Base-by-base conservation (phyloP, 2,888 invertebrate genomes). In the Stratiomys singularior region DNA sequence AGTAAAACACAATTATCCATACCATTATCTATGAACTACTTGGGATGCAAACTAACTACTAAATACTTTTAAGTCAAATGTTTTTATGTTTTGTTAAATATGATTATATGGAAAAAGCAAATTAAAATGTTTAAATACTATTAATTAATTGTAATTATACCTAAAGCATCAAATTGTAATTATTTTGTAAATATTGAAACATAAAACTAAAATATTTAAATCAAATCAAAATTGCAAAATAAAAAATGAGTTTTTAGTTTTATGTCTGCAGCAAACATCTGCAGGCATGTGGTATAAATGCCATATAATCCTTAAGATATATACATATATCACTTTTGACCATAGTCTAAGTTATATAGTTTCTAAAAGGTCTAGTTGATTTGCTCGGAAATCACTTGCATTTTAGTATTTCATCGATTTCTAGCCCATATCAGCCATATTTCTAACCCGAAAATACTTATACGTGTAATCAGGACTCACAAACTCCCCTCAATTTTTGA, bases 101-200 rank as follows among this genome's bases (percentile, higher is more conserved):
- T 27, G n/a, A 60, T 4, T 60, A 25, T 25, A 13, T 52, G 23
- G 63, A 76, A 44, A 60, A 21, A 44, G 44, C 37, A 60, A 27
- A 30, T 71, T 52, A 60, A 37, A 37, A 37, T 37, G 37, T 37
- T 37, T 37, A 37, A 3, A 60, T 60, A 60, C 7, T 72, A 72
- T 74, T 56, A n/a, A 63, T 47, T 18, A 67, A 79, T 74, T 77
- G 56, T 67, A 74, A 47, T 69, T 47, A 30, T 30, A 47, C 46
- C 46, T 46, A 71, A 44, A 28, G 77, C 9, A 37, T 37, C 37
- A 28, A 67, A 77, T 76, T 79, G 79, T 79, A 79, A 79, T 79
- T 76, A 79, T 79, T 79, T 79, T 79, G 79, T 79, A 79, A 79
- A 79, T 79, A 79, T 37, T 76, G 74, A 76, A 25, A 74, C 9